These are phyloP conservation scores for Podargus strigoides DNA, from an alignment of 2,797 vertebrate genomes.

Conservation along the genomic window DNA sequence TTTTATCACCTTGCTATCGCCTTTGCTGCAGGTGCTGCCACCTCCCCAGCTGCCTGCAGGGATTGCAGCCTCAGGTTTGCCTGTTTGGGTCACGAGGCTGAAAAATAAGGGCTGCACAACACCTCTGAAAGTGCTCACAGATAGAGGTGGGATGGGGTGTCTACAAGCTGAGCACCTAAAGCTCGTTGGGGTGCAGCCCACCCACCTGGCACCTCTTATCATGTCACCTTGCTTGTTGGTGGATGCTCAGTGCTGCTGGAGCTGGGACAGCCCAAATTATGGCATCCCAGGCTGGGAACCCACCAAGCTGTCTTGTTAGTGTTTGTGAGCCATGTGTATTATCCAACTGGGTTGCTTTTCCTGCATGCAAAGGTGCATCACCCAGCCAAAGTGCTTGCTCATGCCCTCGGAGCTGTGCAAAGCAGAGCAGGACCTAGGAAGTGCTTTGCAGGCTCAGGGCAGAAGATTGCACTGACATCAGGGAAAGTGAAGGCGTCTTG, in stretches of 20 bases:
- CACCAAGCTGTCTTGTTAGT: neutral
- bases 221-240: fast-evolving
- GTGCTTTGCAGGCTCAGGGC: neutral
- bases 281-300: neutral
- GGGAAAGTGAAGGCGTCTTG: neutral
- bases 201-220: fast-evolving
- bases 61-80: neutral
- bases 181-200: fast-evolving
- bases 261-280: neutral
- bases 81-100: neutral
- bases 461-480: neutral
- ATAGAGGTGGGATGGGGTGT: fast-evolving
- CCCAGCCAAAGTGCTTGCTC: neutral
- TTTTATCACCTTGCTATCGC: neutral
- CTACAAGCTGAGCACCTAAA: neutral
- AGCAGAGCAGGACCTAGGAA: neutral
- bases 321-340: fast-evolving
- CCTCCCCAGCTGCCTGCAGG: neutral
- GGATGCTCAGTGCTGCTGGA: neutral
- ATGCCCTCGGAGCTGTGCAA: neutral
- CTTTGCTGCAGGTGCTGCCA: neutral
- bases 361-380: fast-evolving
- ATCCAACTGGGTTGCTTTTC: neutral
- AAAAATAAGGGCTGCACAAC: neutral
- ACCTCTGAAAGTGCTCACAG: fast-evolving